Conservation (phyloP, 2,888 invertebrate genomes). For the Gisinianus flammeolus region DNA sequence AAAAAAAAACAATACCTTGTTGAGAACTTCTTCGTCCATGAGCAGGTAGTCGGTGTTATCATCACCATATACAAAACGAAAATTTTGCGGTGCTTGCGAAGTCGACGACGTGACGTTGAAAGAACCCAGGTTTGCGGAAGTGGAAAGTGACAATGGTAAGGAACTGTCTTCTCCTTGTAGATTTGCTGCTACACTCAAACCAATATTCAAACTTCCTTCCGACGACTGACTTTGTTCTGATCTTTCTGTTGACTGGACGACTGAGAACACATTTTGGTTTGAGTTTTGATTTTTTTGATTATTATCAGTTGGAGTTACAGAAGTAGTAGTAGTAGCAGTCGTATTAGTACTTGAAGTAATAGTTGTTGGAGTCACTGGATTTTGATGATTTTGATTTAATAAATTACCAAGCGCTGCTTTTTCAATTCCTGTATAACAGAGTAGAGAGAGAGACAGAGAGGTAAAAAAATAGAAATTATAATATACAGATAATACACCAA, state of each 20-base stretch:
- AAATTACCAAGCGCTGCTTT: not conserved
- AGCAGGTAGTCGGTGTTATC: conserved; percentile 53
- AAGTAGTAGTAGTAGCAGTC: not conserved
- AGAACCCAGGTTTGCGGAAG: not conserved
- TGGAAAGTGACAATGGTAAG: not conserved
- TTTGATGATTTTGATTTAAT: not conserved
- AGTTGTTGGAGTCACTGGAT: not conserved
- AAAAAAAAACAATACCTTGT: conserved; percentile 44
- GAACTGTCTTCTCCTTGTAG: not conserved
- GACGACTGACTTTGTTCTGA: not conserved
- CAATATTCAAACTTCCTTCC: not conserved
- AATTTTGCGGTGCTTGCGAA: conserved; percentile 32
- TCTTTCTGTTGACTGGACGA: not conserved
- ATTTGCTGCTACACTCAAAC: not conserved
- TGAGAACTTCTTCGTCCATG: conserved; percentile 56
- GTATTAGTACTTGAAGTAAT: not conserved
- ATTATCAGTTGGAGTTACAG: not conserved
- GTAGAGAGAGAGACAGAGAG: not conserved
- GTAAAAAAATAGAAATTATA: not conserved
- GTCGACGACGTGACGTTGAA: not conserved
- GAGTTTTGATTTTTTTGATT: not conserved
- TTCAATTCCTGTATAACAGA: not conserved
- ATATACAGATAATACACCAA: not conserved
- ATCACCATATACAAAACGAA: conserved; percentile 51
- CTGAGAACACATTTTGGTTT: conserved; percentile 12